These are phyloP conservation scores for Anadara kagoshimensis DNA, from an alignment of 1,140 invertebrate species.

Conservation along the genomic window DNA sequence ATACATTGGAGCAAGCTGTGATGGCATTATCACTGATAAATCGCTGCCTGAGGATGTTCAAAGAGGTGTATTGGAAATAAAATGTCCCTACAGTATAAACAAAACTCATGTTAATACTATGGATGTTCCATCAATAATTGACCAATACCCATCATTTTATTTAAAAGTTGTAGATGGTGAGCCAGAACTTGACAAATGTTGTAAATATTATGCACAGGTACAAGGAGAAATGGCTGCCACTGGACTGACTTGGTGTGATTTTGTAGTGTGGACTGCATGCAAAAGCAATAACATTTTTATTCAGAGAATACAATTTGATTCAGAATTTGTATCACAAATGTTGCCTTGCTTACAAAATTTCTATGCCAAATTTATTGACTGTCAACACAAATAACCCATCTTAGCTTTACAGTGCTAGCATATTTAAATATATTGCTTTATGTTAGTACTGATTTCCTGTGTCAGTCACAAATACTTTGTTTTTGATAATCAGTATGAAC, in stretches of 20 bases:
- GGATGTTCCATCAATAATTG: slow-evolving; percentile 8
- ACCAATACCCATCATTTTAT: neutral
- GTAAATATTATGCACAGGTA: slow-evolving; percentile 30
- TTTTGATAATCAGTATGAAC: no score
- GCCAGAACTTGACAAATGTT: neutral
- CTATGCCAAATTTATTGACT: slow-evolving; percentile 10
- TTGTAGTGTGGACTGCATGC: slow-evolving; percentile 25
- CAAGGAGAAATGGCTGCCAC: slow-evolving; percentile 29
- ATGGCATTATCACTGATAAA: slow-evolving; percentile 15
- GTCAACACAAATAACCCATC: no score
- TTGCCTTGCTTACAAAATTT: slow-evolving; percentile 12
- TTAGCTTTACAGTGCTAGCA: neutral
- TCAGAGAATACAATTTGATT: slow-evolving; percentile 9
- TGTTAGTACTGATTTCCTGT: no score
- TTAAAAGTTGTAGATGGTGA: neutral
- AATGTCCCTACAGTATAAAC: no score
- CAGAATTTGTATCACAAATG: slow-evolving; percentile 4
- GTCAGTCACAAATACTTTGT: no score
- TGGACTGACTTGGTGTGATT: slow-evolving; percentile 23
- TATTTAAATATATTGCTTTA: neutral
- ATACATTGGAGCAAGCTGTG: slow-evolving; percentile 16
- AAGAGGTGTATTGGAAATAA: slow-evolving; percentile 19
- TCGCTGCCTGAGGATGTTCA: no score
- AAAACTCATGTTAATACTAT: neutral
- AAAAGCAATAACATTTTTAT: slow-evolving; percentile 25